Conservation (phyloP, 64 coral and sea anemone genomes). For the Orbicella faveolata region DNA sequence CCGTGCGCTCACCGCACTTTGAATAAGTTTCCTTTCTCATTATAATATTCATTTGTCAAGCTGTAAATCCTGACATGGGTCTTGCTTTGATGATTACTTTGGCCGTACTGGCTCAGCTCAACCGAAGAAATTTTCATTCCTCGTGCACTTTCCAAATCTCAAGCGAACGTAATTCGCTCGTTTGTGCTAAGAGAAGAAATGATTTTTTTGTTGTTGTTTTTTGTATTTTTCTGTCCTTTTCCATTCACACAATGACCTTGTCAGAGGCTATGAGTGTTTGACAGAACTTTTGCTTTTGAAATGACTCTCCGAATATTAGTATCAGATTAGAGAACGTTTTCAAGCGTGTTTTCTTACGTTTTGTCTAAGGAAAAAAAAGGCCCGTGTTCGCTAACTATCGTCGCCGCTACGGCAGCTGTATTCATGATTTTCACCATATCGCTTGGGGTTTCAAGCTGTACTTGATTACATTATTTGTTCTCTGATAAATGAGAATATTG, state of each 20-base stretch:
- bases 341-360: background rate
- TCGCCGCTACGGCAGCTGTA: background rate
- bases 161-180: background rate
- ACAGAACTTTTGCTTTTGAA: constrained; percentile 24
- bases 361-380: background rate
- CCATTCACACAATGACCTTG: background rate
- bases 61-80: constrained; percentile 27
- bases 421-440: background rate
- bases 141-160: background rate
- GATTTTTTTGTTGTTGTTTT: background rate
- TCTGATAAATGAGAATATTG: background rate
- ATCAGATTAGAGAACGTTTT: constrained; percentile 1
- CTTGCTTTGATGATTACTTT: constrained; percentile 42
- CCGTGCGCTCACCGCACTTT: background rate
- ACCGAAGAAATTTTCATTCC: background rate
- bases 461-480: constrained; percentile 6
- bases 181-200: background rate
- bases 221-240: background rate
- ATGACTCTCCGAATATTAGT: constrained; percentile 41
- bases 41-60: constrained; percentile 44
- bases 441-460: background rate
- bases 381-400: background rate
- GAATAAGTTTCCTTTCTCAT: constrained; percentile 11
- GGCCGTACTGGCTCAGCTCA: background rate
- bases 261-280: background rate